phyloP scores from a whole-genome alignment of 1,140 invertebrate species.

The Drosophila parabipectinata region DNA sequence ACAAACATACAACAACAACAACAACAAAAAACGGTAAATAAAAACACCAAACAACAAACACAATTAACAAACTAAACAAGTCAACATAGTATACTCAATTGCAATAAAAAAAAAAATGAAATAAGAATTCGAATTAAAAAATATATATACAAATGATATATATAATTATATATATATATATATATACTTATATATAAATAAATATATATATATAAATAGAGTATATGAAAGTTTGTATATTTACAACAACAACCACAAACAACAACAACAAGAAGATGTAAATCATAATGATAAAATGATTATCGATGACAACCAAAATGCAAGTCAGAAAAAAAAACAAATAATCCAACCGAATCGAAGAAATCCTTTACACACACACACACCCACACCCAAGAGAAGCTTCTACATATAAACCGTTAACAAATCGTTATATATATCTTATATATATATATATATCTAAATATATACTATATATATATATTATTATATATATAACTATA shows the following conservation, averaged over 20 bases:
- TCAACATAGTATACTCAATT: slow-evolving; percentile 81
- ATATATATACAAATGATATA: slow-evolving; percentile 63
- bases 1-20: slow-evolving; percentile 2
- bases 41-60: slow-evolving; percentile 14
- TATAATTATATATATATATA: slow-evolving; percentile 41
- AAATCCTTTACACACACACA: background rate
- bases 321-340: slow-evolving; percentile 19
- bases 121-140: slow-evolving; percentile 44
- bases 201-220: slow-evolving; percentile 56
- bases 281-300: slow-evolving; percentile 40
- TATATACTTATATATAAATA: slow-evolving; percentile 32
- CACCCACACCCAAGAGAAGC: background rate
- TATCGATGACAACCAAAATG: slow-evolving; percentile 40
- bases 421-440: slow-evolving; percentile 1
- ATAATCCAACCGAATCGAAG: slow-evolving; percentile 20
- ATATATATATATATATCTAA: background rate
- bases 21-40: slow-evolving; percentile 2
- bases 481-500: background rate
- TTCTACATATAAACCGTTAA: background rate
- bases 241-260: slow-evolving; percentile 58
- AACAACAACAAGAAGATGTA: slow-evolving; percentile 21
- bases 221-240: slow-evolving; percentile 67
- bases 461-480: background rate
- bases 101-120: slow-evolving; percentile 55
- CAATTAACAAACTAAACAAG: slow-evolving; percentile 45